A percentile compares a stretch with the other conserved stretches of the same genome.
Conservation (phyloP, 2,113 vertebrate species). For the Lethenteron reissneri region DNA sequence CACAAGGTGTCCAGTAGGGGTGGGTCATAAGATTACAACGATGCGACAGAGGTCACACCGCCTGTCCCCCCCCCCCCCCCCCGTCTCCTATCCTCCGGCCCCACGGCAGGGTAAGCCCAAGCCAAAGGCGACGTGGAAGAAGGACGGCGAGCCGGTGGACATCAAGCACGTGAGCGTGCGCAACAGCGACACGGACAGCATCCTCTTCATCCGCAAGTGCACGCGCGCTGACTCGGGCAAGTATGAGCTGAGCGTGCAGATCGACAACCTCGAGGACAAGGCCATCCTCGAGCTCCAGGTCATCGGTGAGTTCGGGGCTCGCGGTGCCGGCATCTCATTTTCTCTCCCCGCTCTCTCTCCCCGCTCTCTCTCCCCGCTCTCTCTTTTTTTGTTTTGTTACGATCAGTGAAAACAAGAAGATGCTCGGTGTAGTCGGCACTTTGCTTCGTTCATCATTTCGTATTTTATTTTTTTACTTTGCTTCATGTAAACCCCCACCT, state of each 20-base stretch:
- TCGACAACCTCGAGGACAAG: conserved; percentile 45
- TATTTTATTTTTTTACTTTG: too few relatives aligned
- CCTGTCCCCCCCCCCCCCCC: neutral
- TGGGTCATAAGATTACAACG: too few relatives aligned
- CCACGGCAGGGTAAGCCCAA: conserved; percentile 45
- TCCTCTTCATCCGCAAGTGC: conserved; percentile 49
- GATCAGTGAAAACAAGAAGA: too few relatives aligned
- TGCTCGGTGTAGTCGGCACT: too few relatives aligned
- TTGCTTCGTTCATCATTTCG: too few relatives aligned
- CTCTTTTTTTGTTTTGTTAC: too few relatives aligned
- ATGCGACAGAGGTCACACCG: too few relatives aligned
- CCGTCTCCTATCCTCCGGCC: neutral
- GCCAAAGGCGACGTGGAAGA: conserved; percentile 43
- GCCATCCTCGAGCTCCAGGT: conserved; percentile 39
- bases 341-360: too few relatives aligned
- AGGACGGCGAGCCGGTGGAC: conserved; percentile 35
- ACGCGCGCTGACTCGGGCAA: conserved; percentile 40
- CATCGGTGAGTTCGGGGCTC: conserved; percentile 26
- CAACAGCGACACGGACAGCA: conserved; percentile 37
- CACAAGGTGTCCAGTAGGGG: too few relatives aligned
- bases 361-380: too few relatives aligned
- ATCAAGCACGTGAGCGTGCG: conserved; percentile 27
- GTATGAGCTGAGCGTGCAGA: conserved; percentile 39
- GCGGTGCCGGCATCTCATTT: too few relatives aligned
- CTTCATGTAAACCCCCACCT: too few relatives aligned